These are phyloP conservation scores for Pycnomerus fuliginosus DNA, from an alignment of 2,888 invertebrate genomes.

Conservation along the genomic window DNA sequence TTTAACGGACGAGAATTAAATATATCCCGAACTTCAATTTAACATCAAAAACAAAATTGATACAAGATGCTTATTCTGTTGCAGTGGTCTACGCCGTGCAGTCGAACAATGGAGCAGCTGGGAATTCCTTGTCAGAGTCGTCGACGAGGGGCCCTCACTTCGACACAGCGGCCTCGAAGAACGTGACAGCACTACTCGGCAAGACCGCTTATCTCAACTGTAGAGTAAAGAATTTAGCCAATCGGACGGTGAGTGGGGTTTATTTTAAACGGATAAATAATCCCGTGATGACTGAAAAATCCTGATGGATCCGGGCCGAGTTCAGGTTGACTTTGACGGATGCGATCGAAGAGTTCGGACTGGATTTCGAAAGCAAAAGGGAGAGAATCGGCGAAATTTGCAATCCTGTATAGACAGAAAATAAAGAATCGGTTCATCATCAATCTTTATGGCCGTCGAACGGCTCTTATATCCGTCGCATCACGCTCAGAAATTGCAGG, in stretches of 20 bases:
- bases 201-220: conserved; percentile 90
- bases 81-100: conserved; percentile 47
- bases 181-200: conserved; percentile 78
- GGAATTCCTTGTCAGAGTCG: conserved; percentile 45
- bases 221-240: conserved; percentile 85
- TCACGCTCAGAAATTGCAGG: conserved; percentile 16
- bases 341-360: conserved; percentile 13
- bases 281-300: conserved; percentile 18
- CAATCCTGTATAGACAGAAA: conserved; percentile 23
- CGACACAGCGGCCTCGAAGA: conserved; percentile 52
- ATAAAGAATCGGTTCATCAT: conserved; percentile 35
- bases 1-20: too few relatives aligned
- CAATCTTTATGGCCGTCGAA: conserved; percentile 33
- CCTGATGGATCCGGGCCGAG: conserved; percentile 2
- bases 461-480: conserved; percentile 28
- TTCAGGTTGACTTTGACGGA: conserved; percentile 19
- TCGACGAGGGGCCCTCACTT: conserved; percentile 51
- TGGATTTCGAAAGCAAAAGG: conserved; percentile 11
- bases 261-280: neutral
- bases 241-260: conserved; percentile 76
- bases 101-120: conserved; percentile 39
- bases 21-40: too few relatives aligned
- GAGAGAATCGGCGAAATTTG: conserved; percentile 23
- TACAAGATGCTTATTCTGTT: conserved; percentile 27
- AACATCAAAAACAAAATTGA: too few relatives aligned